Conservation (phyloP, 2,888 invertebrate species). For the Dolichopus griseipennis region DNA sequence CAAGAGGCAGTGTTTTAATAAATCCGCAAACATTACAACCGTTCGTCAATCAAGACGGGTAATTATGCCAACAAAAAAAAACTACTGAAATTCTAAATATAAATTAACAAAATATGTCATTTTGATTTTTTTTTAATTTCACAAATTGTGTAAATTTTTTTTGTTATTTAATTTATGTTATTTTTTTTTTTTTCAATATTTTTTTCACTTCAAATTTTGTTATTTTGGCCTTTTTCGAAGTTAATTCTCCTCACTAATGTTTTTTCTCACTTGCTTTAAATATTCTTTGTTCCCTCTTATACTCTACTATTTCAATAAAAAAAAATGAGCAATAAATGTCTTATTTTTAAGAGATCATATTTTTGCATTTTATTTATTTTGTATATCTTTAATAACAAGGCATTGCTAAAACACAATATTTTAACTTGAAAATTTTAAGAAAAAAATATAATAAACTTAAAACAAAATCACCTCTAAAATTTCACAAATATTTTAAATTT, state of each 20-base stretch:
- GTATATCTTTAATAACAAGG: too few species aligned
- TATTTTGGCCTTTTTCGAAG: conserved; percentile 15
- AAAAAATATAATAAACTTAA: too few species aligned
- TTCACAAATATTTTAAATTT: too few species aligned
- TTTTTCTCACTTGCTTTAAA: too few species aligned
- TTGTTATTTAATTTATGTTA: conserved; percentile 12
- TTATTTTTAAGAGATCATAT: too few species aligned
- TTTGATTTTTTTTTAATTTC: conserved; percentile 14
- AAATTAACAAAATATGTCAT: conserved; percentile 20
- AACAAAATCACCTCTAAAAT: too few species aligned
- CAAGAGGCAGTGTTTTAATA: conserved; percentile 79
- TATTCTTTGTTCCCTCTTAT: too few species aligned
- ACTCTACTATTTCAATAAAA: too few species aligned
- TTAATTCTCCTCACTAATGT: conserved; percentile 1
- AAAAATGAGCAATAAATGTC: too few species aligned
- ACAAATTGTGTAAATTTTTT: conserved; percentile 14
- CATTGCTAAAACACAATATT: too few species aligned
- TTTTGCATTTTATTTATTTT: too few species aligned
- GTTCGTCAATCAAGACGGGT: conserved; percentile 45
- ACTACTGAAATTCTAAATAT: background rate
- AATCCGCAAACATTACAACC: conserved; percentile 57
- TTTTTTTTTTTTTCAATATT: background rate
- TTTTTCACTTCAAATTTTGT: conserved; percentile 15
- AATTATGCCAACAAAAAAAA: conserved; percentile 34
- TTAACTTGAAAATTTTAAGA: too few species aligned